Percentiles rank a stretch among this genome's conserved stretches.
These are phyloP conservation scores for Cantharis rustica DNA, from an alignment of 2,888 invertebrate genomes.

Conservation along the genomic window DNA sequence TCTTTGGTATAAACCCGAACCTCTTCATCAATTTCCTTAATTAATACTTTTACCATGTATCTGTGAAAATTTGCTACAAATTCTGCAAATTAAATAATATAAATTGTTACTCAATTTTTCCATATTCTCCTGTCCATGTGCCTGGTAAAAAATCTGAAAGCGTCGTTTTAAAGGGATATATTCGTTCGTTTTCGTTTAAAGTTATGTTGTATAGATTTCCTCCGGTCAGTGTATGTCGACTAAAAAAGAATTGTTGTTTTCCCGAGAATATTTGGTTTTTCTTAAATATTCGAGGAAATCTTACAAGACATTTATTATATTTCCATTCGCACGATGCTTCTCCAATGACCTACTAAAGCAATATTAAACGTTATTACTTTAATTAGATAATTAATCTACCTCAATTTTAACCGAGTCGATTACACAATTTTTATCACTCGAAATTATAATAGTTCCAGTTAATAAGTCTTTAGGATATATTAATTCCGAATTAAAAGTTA, in stretches of 20 bases:
- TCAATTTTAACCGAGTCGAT: conserved; percentile 35
- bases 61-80: conserved; percentile 19
- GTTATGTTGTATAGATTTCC: background rate
- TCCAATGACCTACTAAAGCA: conserved; percentile 35
- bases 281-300: conserved; percentile 19
- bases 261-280: conserved; percentile 32
- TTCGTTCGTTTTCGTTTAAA: conserved; percentile 20
- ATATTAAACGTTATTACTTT: background rate
- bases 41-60: conserved; percentile 34
- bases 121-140: conserved; percentile 40
- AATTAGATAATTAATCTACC: conserved; percentile 18
- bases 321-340: conserved; percentile 36
- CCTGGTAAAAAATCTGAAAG: conserved; percentile 39
- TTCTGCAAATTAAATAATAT: background rate
- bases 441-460: conserved; percentile 22
- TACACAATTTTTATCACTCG: background rate
- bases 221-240: conserved; percentile 38
- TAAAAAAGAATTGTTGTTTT: conserved; percentile 38
- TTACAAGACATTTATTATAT: conserved; percentile 21
- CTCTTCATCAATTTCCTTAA: conserved; percentile 29
- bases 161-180: conserved; percentile 34
- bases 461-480: conserved; percentile 32
- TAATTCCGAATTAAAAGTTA: conserved; percentile 22
- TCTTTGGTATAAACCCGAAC: conserved; percentile 34
- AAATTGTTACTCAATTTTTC: conserved; percentile 35